Base-by-base conservation (phyloP, 2,888 invertebrate species). In the Scotopteryx bipunctaria region DNA sequence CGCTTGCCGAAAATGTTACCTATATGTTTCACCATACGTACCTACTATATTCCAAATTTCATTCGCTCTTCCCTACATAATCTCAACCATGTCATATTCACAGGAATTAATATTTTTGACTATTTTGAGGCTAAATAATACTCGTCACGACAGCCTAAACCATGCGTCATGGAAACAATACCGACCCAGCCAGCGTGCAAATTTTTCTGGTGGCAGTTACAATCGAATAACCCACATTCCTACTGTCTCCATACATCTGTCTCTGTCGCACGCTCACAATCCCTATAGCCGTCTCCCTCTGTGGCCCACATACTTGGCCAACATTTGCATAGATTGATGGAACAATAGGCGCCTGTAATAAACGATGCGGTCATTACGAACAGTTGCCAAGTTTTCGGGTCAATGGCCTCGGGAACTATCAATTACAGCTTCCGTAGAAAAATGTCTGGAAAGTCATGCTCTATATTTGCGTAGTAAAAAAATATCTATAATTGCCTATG, bases 301-400 rank as follows among this genome's bases (percentile, higher is more conserved):
- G 21, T 40, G 54, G 16, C 48, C 40, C 41, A 48, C 44, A 54
- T 40, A 36, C 44, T 40, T 44, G 43, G 48, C 44, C 48, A 54
- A 31, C 54, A 54, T 54, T 54, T 44, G 48, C 54, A 54, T 48
- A 48, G 48, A 48, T 54, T 54, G 54, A 54, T 54, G 54, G 44
- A 54, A 54, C 54, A 54, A 54, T 48, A 45, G 53, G 44, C 54
- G 37, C 27, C 47, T 47, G 53, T 47, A 35, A 40, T 40, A 38
- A 54, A 54, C 53, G 53, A 44, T 48, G 44, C 14, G 31, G 44
- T 54, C 54, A 49, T 54, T 54, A 54, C 48, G 35, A 35, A 54
- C 54, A 40, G 54, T 54, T 54, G 54, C 54, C 54, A 54, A 54
- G 48, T 54, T 54, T 44, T 16, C 21, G 44, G 48, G 48, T 54